A percentile compares a stretch with the other conserved stretches of the same genome.
phyloP scores from a whole-genome alignment of 1,140 invertebrate genomes.

The Carposina sasakii region DNA sequence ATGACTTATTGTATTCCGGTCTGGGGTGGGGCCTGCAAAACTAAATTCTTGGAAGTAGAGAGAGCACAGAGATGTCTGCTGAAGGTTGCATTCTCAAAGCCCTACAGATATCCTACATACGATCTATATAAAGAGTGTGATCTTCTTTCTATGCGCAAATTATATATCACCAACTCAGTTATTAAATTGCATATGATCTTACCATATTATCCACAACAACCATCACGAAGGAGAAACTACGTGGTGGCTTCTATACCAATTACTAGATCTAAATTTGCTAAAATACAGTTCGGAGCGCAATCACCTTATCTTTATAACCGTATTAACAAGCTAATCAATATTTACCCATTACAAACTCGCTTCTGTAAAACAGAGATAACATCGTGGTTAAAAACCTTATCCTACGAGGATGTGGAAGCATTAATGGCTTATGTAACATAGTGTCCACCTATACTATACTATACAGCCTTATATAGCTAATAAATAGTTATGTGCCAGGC shows the following conservation, averaged over 20 bases:
- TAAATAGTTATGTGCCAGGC: too few species aligned
- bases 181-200: background rate
- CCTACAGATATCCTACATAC: background rate
- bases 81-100: background rate
- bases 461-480: too few species aligned
- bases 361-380: too few species aligned
- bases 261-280: background rate
- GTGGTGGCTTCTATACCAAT: background rate
- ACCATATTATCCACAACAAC: background rate
- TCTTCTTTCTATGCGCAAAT: slow-evolving; percentile 1
- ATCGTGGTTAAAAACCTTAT: too few species aligned
- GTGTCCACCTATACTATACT: too few species aligned
- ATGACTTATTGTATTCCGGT: background rate
- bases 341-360: too few species aligned
- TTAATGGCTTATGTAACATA: too few species aligned
- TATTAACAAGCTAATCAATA: too few species aligned
- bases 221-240: background rate
- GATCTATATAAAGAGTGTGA: background rate
- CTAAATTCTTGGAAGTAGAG: slow-evolving; percentile 1
- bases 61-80: background rate
- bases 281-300: background rate
- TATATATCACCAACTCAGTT: background rate
- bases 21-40: background rate
- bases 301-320: background rate
- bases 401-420: too few species aligned